Evolutionary conservation across 2,797 vertebrate species (phyloP), one percentile per base, ranked within the genome.

Genomic region (Lagothrix lagotricha): DNA sequence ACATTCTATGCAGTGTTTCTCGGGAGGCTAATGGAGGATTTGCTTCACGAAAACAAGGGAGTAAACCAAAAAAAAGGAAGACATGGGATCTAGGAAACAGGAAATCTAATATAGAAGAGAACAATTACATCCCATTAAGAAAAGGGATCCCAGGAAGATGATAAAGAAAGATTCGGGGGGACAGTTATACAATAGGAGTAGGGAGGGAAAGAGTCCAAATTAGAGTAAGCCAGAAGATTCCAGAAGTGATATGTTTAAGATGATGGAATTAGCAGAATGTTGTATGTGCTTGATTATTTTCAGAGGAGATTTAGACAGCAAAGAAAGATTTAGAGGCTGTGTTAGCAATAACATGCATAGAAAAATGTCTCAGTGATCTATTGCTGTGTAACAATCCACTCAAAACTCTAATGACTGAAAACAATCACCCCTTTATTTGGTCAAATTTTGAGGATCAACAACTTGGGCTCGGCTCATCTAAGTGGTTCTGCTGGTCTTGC

Each of bases 31-130:
- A 76, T 57, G 30, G 50, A 94, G 44, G 57, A 77, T 57, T 28
- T 92, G 24, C n/a, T 75, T 73, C 64, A 89, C 64, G 20, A 86
- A 81, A 96, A 67, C 12, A 76, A 77, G 26, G 20, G n/a, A 72
- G 30, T 48, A 86, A 90, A 93, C 67, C 85, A 89, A 92, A 41
- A 80, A 88, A 75, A 61, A 92, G 41, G 50, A 85, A 94, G 58
- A n/a, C n/a, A 67, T 28, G 11, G 19, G 10, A 64, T 64, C 61
- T 80, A 85, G 46, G 73, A 89, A 88, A 89, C 28, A 92, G 20
- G 64, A 92, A 92, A 81, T 88, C 50, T 44, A 67, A 80, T 75
- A 67, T 4, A 50, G 17, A 88, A 41, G 48, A 54, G n/a, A 19
- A 24, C 52, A 36, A 52, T 80, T 52, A 36, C 3, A 80, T 52